Base-by-base conservation (phyloP, 2,113 vertebrate genomes). In the Carlito syrichta region DNA sequence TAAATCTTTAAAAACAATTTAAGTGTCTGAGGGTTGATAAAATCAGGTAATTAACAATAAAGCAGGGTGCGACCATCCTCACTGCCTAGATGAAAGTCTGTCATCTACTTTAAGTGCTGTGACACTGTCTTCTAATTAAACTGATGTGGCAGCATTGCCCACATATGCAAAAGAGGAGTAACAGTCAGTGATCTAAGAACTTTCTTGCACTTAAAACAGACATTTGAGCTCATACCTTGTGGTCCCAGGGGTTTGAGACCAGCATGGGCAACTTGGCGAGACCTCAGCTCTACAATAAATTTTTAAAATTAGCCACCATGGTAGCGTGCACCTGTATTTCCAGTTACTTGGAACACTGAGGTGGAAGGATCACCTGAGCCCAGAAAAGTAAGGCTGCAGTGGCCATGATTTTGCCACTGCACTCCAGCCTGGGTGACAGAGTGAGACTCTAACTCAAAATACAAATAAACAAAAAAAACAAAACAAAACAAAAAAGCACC, bases 1-100 rank as follows among this genome's bases (percentile, higher is more conserved):
- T 66, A 87, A 73, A 96, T 97, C 97, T 96, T 96, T 95, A 94
- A 96, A 98, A 95, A 95, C 76, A 87, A 79, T 63, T 60, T 60
- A 96, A 87, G 94, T 38, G 0, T 94, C 89, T 88, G 95, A 96
- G 97, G 84, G 95, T 96, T 98, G 88, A 96, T 98, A 97, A 97
- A 97, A 96, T 58, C 0, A 1, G 32, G 66, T 95, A 95, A 96
- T 97, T 96, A 95, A 82, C 91, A 74, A 60, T 90, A 92, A 94
- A 74, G 79, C 87, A 69, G 84, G 89, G 77, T 71, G 93, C 91
- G 76, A 83, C 38, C 22, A 11, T 50, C 45, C 62, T 94, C 38
- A 82, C n/a, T n/a, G 87, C n/a, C 89, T 66, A 84, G 95, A 88
- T 81, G 92, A 92, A 94, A 85, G 43, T 94, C 89, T 86, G 86